A percentile compares a stretch with the other conserved stretches of the same genome.
These are phyloP conservation scores for Philaethria dido DNA, from an alignment of 2,888 invertebrate species.

Conservation along the genomic window DNA sequence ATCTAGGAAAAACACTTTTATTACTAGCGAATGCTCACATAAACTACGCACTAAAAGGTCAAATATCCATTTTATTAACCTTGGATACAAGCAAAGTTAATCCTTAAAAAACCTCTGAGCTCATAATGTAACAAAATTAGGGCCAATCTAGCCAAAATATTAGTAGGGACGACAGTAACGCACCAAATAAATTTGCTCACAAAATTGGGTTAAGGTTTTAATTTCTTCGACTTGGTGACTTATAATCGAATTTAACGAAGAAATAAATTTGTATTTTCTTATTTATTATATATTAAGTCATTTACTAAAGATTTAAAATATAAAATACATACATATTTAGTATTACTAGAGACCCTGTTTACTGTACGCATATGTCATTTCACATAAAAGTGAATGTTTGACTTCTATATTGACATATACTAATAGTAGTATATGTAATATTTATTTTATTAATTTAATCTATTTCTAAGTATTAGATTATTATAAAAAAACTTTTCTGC, in stretches of 20 bases:
- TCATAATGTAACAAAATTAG: slow-evolving; percentile 61
- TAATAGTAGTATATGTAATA: too few relatives aligned
- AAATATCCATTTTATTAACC: slow-evolving; percentile 22
- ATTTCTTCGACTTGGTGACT: slow-evolving; percentile 57
- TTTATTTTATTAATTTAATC: too few relatives aligned
- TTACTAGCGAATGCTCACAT: background rate
- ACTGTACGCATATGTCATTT: too few relatives aligned
- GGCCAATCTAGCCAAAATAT: slow-evolving; percentile 63
- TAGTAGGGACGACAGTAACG: slow-evolving; percentile 54
- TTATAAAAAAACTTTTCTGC: too few relatives aligned
- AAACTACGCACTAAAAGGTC: slow-evolving; percentile 2
- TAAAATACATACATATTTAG: background rate
- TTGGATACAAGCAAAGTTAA: slow-evolving; percentile 42
- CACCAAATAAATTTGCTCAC: slow-evolving; percentile 62
- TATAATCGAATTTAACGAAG: slow-evolving; percentile 52
- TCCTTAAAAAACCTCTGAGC: slow-evolving; percentile 45
- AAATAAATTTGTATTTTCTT: background rate
- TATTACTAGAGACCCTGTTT: too few relatives aligned
- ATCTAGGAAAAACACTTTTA: slow-evolving; percentile 8
- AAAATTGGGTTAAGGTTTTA: slow-evolving; percentile 67
- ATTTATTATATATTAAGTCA: background rate
- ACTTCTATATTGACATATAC: too few relatives aligned
- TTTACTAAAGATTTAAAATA: background rate
- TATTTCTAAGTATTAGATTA: too few relatives aligned
- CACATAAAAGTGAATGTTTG: too few relatives aligned